Evolutionary conservation across 37 sponge, comb jelly and placozoan species (phyloP).

Genomic region (Halichondria panicea): DNA sequence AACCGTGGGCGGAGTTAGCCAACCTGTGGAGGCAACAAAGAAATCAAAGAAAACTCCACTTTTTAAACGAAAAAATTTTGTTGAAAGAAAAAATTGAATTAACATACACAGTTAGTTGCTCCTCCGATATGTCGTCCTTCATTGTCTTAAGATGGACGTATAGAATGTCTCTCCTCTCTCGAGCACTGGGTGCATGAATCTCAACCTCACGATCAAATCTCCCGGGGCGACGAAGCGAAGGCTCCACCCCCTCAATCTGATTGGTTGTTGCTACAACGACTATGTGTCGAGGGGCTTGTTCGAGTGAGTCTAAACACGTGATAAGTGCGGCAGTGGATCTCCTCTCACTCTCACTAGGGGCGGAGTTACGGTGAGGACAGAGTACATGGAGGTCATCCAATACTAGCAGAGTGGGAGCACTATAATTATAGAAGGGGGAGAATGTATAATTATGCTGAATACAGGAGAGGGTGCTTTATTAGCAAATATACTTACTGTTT

Average conservation of each 20-base stretch:
- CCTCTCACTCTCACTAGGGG: conserved; percentile 47
- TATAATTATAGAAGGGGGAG: background rate
- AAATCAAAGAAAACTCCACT: background rate
- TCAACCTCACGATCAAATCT: conserved; percentile 85
- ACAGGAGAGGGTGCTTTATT: background rate
- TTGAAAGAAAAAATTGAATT: background rate
- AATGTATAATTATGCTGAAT: background rate
- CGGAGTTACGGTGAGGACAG: conserved; percentile 42
- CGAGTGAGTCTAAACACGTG: conserved; percentile 39
- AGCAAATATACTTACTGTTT: conserved; percentile 1
- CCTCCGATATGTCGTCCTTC: conserved; percentile 20
- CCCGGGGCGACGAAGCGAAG: conserved; percentile 67
- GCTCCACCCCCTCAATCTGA: conserved; percentile 66
- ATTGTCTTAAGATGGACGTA: conserved; percentile 3
- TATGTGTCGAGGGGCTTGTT: conserved; percentile 31
- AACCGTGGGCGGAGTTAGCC: conserved; percentile 84
- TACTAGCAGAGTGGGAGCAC: conserved; percentile 23
- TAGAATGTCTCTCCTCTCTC: conserved; percentile 46
- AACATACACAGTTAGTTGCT: conserved; percentile 6
- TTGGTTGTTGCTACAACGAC: conserved; percentile 83
- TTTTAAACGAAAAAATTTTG: background rate
- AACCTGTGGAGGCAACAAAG: conserved; percentile 8
- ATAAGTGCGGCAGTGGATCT: conserved; percentile 39
- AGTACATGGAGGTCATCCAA: conserved; percentile 37
- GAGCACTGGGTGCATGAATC: conserved; percentile 45